These are phyloP conservation scores for Lipophrys pholis DNA, from an alignment of 2,113 vertebrate genomes.

Conservation along the genomic window DNA sequence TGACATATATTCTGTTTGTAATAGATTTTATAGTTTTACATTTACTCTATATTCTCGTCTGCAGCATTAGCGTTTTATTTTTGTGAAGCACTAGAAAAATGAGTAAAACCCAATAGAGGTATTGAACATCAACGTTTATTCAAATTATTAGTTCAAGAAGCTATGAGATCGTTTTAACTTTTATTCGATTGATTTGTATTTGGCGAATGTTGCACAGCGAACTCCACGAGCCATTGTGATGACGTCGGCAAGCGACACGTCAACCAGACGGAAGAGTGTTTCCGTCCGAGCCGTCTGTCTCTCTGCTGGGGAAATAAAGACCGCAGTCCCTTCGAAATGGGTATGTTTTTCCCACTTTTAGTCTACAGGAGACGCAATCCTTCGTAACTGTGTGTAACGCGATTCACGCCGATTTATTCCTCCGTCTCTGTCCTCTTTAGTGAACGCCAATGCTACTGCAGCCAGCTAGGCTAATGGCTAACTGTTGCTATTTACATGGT, in stretches of 20 bases:
- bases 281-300: neutral
- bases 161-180: too few relatives aligned
- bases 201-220: conserved; percentile 37
- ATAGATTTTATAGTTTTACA: too few relatives aligned
- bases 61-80: too few relatives aligned
- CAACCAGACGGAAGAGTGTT: conserved; percentile 73
- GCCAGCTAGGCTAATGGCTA: conserved; percentile 8
- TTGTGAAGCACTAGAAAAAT: too few relatives aligned
- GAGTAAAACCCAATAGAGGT: too few relatives aligned
- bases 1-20: too few relatives aligned
- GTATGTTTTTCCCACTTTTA: conserved; percentile 32
- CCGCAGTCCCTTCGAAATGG: conserved; percentile 58
- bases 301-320: neutral
- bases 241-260: conserved; percentile 70
- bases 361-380: neutral
- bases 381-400: accelerated
- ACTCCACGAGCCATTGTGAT: conserved; percentile 9
- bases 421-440: neutral
- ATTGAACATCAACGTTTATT: too few relatives aligned
- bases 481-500: conserved; percentile 8
- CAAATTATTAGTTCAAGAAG: too few relatives aligned
- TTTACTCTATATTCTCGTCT: too few relatives aligned
- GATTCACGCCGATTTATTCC: accelerated
- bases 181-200: neutral
- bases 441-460: conserved; percentile 1